phyloP scores from a whole-genome alignment of 2,888 invertebrate genomes.

The Sceliomorpha sp. region DNA sequence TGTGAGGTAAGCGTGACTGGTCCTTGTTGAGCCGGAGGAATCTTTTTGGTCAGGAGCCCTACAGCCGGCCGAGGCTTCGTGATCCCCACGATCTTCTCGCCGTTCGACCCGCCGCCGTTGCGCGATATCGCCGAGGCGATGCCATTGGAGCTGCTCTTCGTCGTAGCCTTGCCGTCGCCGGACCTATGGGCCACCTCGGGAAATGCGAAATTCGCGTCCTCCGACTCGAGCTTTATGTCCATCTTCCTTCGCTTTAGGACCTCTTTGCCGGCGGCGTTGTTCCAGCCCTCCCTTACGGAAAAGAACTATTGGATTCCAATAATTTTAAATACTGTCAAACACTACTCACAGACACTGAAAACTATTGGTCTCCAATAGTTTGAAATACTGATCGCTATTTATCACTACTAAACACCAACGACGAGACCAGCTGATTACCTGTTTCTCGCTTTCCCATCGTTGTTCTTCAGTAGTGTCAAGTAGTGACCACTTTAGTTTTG shows the following conservation, averaged over 20 bases:
- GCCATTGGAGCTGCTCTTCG: constrained; percentile 76
- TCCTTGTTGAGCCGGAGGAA: constrained; percentile 83
- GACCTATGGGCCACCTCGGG: constrained; percentile 80
- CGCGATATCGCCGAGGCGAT: constrained; percentile 80
- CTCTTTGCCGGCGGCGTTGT: constrained; percentile 77
- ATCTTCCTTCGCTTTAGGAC: constrained; percentile 83
- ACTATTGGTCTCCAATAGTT: too few relatives aligned
- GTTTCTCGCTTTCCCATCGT: too few relatives aligned
- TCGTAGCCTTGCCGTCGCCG: constrained; percentile 62
- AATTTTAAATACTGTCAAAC: neutral
- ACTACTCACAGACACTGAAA: too few relatives aligned
- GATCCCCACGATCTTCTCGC: constrained; percentile 81
- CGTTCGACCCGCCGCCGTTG: constrained; percentile 71
- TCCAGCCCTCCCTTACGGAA: constrained; percentile 68
- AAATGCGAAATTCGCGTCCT: constrained; percentile 87
- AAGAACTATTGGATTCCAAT: constrained; percentile 10
- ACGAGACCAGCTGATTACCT: too few relatives aligned
- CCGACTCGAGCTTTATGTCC: constrained; percentile 87
- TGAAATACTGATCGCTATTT: too few relatives aligned
- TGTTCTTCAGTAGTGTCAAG: too few relatives aligned
- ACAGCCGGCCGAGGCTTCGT: constrained; percentile 82
- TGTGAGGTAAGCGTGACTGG: constrained; percentile 86
- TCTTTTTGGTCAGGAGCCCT: constrained; percentile 82
- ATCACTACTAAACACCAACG: too few relatives aligned
- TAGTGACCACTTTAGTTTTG: too few relatives aligned